A percentile compares a stretch with the other conserved stretches of the same genome.
phyloP scores from a whole-genome alignment of 2,113 vertebrate genomes.

The Hippolais icterina region DNA sequence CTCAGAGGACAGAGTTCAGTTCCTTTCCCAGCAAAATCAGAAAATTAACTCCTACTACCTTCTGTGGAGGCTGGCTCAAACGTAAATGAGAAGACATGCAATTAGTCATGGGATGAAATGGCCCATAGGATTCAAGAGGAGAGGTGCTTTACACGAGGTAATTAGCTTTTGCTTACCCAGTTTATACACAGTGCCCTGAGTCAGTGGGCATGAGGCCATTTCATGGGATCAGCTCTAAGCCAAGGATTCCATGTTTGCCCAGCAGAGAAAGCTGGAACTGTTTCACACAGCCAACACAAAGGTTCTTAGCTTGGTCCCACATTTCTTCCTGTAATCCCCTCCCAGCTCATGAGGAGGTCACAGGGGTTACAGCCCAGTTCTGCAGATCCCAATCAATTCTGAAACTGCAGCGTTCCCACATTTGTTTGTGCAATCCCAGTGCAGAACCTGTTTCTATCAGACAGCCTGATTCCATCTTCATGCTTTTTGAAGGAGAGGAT shows the following conservation, averaged over 20 bases:
- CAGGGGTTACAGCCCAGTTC: neutral
- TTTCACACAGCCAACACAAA: neutral
- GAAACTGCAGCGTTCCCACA: neutral
- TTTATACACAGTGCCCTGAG: neutral
- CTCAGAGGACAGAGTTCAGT: neutral
- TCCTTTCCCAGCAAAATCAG: neutral
- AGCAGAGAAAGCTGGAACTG: neutral
- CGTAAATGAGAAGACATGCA: neutral
- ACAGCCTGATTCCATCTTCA: neutral
- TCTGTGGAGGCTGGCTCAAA: neutral
- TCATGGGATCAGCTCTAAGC: neutral
- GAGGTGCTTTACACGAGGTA: neutral
- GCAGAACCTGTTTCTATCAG: neutral
- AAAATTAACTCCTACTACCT: neutral
- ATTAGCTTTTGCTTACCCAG: neutral
- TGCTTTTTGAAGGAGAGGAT: neutral
- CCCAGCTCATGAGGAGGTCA: neutral
- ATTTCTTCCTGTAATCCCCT: neutral
- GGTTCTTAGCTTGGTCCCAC: neutral
- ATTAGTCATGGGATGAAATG: neutral
- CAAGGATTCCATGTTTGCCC: neutral
- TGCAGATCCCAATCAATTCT: neutral
- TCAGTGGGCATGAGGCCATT: neutral
- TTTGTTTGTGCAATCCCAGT: neutral
- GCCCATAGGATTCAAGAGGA: neutral